Evolutionary conservation across 2,888 invertebrate species (phyloP), one percentile per base, ranked within the genome.

Genomic region (Trisateles emortualis): DNA sequence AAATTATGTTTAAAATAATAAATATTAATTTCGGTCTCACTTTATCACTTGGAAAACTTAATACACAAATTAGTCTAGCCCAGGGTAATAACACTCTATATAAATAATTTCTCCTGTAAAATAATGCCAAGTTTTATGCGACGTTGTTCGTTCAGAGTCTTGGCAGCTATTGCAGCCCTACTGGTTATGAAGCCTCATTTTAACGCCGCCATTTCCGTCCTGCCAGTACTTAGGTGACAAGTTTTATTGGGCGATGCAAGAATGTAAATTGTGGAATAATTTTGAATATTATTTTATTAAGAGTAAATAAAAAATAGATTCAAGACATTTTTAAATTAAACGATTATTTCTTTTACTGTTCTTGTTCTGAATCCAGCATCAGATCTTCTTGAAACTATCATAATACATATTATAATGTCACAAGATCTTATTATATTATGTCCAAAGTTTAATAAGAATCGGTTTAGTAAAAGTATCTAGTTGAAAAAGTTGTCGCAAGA

Each of bases 181-280:
- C 36, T 83, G 16, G 70, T 88, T 26, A 59, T 84, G 24, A 86
- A 89, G 69, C 78, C 78, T 32, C 87, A 91, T 63, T 77, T 71
- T 81, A 26, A 77, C 1, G 67, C 77, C 22, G 84, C 19, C 44
- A 52, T 44, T 52, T 49, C 43, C 48, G 24, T 44, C 13, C 36
- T 19, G 16, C 19, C 14, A 33, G 26, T 41, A 45, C 45, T 52
- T 41, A 29, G 35, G 45, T 40, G 22, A n/a, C 29, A 38, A 47
- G 24, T 33, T 47, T 40, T 33, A 33, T 39, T 47, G 40, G 32
- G 32, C 88, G 17, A 35, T 17, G 13, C 0, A 60, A 79, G 8
- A 33, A 40, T 8, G 9, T 36, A 17, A 47, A 39, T 13, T 17
- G 8, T 39, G 10, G 9, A 22, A 14, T 22, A 24, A 16, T 35